Evolutionary conservation across 2,888 invertebrate genomes (phyloP).

Genomic region (Oligia fasciuncula): DNA sequence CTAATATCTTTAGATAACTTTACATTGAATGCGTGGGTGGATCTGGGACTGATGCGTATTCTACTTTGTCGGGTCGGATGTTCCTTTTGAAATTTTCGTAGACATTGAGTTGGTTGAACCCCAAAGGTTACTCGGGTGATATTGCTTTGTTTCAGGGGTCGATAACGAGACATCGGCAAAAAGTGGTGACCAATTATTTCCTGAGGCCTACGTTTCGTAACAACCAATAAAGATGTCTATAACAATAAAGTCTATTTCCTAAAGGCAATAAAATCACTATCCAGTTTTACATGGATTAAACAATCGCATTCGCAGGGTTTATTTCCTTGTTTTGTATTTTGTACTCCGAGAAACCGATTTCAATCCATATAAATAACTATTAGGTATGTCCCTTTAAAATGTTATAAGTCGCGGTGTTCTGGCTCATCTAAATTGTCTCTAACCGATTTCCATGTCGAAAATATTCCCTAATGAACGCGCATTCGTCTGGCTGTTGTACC

Average conservation of each 20-base stretch:
- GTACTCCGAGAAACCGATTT: slow-evolving; percentile 51
- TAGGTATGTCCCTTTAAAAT: slow-evolving; percentile 71
- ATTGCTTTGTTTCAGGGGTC: slow-evolving; percentile 67
- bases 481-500: slow-evolving; percentile 69
- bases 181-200: slow-evolving; percentile 54
- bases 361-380: slow-evolving; percentile 61
- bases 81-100: slow-evolving; percentile 37
- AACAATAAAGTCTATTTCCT: slow-evolving; percentile 56
- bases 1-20: slow-evolving; percentile 64
- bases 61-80: slow-evolving; percentile 23
- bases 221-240: slow-evolving; percentile 39
- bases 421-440: slow-evolving; percentile 74
- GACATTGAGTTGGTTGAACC: slow-evolving; percentile 67
- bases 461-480: slow-evolving; percentile 82
- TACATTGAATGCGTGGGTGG: slow-evolving; percentile 67
- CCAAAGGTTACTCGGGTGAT: slow-evolving; percentile 55
- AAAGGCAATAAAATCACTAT: slow-evolving; percentile 41
- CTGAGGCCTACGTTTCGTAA: slow-evolving; percentile 40
- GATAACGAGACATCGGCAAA: slow-evolving; percentile 56
- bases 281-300: slow-evolving; percentile 46
- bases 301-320: slow-evolving; percentile 26
- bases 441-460: slow-evolving; percentile 78
- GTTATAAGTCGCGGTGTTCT: slow-evolving; percentile 71
- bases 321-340: slow-evolving; percentile 44
- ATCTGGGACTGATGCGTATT: slow-evolving; percentile 49